Evolutionary conservation across 2,888 invertebrate species (phyloP), one percentile per base, ranked within the genome.

Genomic region (Acheta domesticus): DNA sequence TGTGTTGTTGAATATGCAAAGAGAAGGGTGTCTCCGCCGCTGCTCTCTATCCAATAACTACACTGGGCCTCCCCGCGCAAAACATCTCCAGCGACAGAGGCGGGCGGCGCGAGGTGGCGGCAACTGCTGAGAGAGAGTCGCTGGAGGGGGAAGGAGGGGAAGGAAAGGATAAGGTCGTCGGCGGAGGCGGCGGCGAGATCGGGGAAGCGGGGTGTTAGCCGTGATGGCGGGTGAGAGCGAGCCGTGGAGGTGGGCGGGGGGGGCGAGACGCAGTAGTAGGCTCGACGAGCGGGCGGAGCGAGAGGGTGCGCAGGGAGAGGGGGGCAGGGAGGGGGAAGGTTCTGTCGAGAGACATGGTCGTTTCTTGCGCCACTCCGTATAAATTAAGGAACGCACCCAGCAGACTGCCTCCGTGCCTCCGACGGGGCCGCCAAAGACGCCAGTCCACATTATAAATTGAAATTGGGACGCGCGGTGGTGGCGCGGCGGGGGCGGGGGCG

Each of bases 401-500:
- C n/a, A 62, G 62, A n/a, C 62, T 19, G 62, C 4, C 62, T 62
- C 62, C 62, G 8, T 62, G 16, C 62, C 16, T 14, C 62, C 62
- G n/a, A 62, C 62, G 36, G 36, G 36, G 36, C 36, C 36, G 62
- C 62, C 62, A 62, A 62, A 62, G 62, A 62, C 62, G 62, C 14
- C 62, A n/a, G 62, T n/a, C 62, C n/a, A 62, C 62, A 62, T 62
- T 62, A 62, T 62, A 62, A 62, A 62, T 62, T 62, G 62, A 62
- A 62, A 62, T 62, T 62, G 62, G 62, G 62, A 62, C n/a, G 62
- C n/a, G 62, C 62, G 62, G 62, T 16, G 62, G 62, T 14, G 62
- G 62, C 62, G 36, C 36, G 36, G 36, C 8, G 1, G 23, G 23
- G 23, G 36, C 8, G 36, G 1, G 5, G 36, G 36, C 8, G 8